Conservation (phyloP, 2,888 invertebrate species). For the Meandrusa payeni region DNA sequence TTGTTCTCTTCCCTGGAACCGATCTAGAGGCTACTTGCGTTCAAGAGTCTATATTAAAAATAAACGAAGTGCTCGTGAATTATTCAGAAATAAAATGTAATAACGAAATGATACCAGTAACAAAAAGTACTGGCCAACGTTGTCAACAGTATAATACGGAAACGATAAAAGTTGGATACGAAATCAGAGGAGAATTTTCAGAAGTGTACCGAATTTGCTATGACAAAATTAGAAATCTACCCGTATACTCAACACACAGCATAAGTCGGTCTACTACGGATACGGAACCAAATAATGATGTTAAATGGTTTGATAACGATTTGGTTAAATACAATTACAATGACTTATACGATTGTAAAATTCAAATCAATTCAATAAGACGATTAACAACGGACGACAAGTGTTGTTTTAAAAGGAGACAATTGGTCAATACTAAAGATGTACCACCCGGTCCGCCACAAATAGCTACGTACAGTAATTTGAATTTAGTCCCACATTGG, state of each 20-base stretch:
- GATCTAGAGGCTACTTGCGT: constrained; percentile 37
- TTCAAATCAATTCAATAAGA: no score
- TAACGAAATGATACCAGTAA: constrained; percentile 31
- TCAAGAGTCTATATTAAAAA: constrained; percentile 32
- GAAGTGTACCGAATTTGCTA: constrained; percentile 46
- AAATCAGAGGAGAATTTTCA: constrained; percentile 26
- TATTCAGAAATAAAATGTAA: constrained; percentile 44
- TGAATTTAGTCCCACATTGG: constrained; percentile 57
- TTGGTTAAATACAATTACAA: constrained; percentile 29
- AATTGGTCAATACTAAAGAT: constrained; percentile 47
- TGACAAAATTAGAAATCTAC: constrained; percentile 16
- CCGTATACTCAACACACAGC: constrained; percentile 15
- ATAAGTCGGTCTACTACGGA: not conserved
- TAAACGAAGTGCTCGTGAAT: constrained; percentile 31
- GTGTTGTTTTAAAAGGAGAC: constrained; percentile 49
- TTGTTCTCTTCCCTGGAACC: constrained; percentile 28
- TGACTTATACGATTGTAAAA: constrained; percentile 40
- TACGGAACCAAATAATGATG: not conserved
- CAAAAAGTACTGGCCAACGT: constrained; percentile 26
- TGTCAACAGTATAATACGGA: constrained; percentile 38
- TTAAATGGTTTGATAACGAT: constrained; percentile 34
- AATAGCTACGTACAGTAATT: constrained; percentile 39
- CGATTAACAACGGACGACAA: no score
- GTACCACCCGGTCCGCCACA: constrained; percentile 46
- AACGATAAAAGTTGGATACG: constrained; percentile 39